Conservation (phyloP, 92 coral and sea anemone species). For the Porites lobata region DNA sequence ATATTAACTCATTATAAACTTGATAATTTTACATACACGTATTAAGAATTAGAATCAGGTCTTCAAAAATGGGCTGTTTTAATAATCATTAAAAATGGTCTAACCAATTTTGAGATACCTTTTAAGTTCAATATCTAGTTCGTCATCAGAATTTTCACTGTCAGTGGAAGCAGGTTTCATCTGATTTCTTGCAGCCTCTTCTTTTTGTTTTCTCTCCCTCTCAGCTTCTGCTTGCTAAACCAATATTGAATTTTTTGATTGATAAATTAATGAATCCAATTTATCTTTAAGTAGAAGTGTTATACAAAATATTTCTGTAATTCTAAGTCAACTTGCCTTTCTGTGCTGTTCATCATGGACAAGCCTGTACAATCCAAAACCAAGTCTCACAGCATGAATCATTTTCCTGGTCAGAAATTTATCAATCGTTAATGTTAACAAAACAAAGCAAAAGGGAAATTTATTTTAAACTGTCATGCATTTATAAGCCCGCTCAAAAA, state of each 20-base stretch:
- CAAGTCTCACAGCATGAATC: constrained; percentile 95
- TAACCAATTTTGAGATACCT: constrained; percentile 44
- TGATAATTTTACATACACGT: background rate
- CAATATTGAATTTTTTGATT: background rate
- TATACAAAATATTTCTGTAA: background rate
- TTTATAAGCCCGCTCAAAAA: too few relatives aligned
- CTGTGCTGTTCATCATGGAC: constrained; percentile 90
- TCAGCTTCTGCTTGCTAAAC: constrained; percentile 83
- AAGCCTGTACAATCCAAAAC: constrained; percentile 89
- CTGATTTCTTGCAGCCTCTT: constrained; percentile 83
- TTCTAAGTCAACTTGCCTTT: constrained; percentile 61
- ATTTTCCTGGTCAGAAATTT: constrained; percentile 63
- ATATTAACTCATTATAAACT: background rate
- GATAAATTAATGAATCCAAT: too few relatives aligned
- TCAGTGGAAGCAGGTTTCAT: constrained; percentile 90
- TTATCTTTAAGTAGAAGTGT: too few relatives aligned
- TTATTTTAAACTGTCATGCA: too few relatives aligned
- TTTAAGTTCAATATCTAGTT: constrained; percentile 75
- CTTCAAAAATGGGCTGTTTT: background rate
- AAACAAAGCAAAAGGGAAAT: too few relatives aligned
- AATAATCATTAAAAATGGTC: too few relatives aligned
- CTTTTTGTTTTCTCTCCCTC: constrained; percentile 75
- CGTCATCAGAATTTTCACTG: constrained; percentile 84
- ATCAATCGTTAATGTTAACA: too few relatives aligned
- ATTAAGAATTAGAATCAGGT: background rate